Conservation (phyloP, 2,797 vertebrate genomes). For the Dendrocincla tyrannina region DNA sequence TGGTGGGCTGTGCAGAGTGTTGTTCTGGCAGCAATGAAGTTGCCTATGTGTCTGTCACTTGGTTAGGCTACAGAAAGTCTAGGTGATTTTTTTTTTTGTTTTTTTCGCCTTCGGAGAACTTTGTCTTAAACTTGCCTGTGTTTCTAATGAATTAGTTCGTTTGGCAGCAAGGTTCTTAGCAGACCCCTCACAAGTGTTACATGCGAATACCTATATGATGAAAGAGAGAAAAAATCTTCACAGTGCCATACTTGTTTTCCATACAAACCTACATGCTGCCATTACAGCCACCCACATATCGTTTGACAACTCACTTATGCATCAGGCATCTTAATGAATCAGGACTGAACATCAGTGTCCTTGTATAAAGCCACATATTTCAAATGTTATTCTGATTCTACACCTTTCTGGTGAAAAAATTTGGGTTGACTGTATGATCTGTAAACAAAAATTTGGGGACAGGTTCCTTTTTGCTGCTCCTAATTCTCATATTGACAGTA, state of each 20-base stretch:
- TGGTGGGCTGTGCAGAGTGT: conserved; percentile 75
- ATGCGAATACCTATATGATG: conserved; percentile 71
- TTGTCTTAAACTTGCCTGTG: conserved; percentile 71
- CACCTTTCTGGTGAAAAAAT: conserved; percentile 33
- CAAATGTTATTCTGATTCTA: conserved; percentile 57
- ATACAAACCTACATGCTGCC: conserved; percentile 82
- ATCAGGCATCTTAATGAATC: conserved; percentile 77
- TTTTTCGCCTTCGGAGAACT: conserved; percentile 21
- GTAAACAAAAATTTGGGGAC: conserved; percentile 16
- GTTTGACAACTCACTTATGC: conserved; percentile 73
- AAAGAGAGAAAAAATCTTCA: conserved; percentile 75
- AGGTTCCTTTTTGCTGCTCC: not conserved
- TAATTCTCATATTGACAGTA: not conserved
- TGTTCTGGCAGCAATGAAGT: conserved; percentile 76
- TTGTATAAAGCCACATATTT: conserved; percentile 57
- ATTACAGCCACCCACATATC: conserved; percentile 80
- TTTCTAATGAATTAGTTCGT: conserved; percentile 66
- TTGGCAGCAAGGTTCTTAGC: conserved; percentile 59
- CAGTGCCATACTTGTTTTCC: conserved; percentile 83
- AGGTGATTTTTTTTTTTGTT: conserved; percentile 65
- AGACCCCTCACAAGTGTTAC: conserved; percentile 65
- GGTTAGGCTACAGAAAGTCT: conserved; percentile 71
- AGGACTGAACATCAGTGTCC: conserved; percentile 65
- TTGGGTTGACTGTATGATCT: conserved; percentile 21
- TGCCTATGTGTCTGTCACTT: conserved; percentile 81